Conservation (phyloP, 2,113 vertebrate species). For the Lutjanus erythropterus region DNA sequence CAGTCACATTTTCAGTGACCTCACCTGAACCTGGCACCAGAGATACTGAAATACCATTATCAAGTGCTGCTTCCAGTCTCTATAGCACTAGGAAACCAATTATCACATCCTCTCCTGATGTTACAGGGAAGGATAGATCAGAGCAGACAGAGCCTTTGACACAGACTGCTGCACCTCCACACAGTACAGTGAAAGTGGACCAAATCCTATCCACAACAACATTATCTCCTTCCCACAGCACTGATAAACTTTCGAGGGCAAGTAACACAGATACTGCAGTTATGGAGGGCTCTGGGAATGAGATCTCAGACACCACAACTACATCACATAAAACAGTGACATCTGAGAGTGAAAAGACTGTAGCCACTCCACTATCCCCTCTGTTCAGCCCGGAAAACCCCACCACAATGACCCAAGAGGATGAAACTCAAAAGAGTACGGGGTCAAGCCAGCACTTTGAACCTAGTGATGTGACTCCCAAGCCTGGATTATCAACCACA, state of each 20-base stretch:
- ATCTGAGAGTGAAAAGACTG: slow-evolving; percentile 26
- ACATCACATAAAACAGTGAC: slow-evolving; percentile 2
- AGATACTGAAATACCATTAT: slow-evolving; percentile 13
- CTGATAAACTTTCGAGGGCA: not conserved
- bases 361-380: not conserved
- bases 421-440: slow-evolving; percentile 22
- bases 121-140: slow-evolving; percentile 26
- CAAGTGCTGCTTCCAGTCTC: slow-evolving; percentile 36
- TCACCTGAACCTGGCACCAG: slow-evolving; percentile 2
- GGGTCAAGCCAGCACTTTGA: slow-evolving; percentile 10
- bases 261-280: slow-evolving; percentile 1
- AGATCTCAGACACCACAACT: slow-evolving; percentile 31
- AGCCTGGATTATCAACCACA: slow-evolving; percentile 3
- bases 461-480: slow-evolving; percentile 9
- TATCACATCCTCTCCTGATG: slow-evolving; percentile 21
- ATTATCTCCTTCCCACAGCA: slow-evolving; percentile 2
- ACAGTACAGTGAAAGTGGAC: slow-evolving; percentile 15
- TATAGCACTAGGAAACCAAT: slow-evolving; percentile 43
- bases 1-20: slow-evolving; percentile 1
- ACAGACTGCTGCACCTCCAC: not conserved
- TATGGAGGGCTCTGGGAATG: slow-evolving; percentile 16
- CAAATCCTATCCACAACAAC: slow-evolving; percentile 9
- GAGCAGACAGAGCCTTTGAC: not conserved
- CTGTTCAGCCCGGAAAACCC: slow-evolving; percentile 29
- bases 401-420: not conserved